Conservation (phyloP, 2,797 vertebrate genomes). For the Pseudochaenichthys georgianus region DNA sequence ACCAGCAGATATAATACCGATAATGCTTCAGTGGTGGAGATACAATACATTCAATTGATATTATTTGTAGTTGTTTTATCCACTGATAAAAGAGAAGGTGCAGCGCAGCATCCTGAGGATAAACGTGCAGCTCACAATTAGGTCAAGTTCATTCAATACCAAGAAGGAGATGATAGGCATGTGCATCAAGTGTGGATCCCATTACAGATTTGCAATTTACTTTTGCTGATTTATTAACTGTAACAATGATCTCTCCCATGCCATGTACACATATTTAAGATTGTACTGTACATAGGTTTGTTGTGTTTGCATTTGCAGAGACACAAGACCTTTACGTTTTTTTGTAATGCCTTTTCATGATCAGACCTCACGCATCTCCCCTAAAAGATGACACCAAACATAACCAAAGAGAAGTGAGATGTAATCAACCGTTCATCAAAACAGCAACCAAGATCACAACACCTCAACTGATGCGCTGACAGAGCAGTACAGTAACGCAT, state of each 20-base stretch:
- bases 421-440: conserved; percentile 8
- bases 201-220: not conserved
- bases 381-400: conserved; percentile 23
- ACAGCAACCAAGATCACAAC: conserved; percentile 1
- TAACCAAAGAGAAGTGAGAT: conserved; percentile 4
- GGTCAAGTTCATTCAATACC: no score
- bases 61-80: not conserved
- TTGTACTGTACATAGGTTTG: no score
- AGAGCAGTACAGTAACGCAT: conserved; percentile 13
- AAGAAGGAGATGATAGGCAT: not conserved
- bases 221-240: not conserved
- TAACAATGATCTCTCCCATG: not conserved
- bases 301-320: not conserved
- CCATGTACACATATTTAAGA: not conserved
- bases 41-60: not conserved
- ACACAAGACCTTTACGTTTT: not conserved
- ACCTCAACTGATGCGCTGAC: conserved; percentile 40
- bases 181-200: not conserved
- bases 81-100: not conserved
- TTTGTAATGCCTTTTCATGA: conserved; percentile 2
- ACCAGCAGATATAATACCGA: not conserved
- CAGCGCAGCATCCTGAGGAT: not conserved
- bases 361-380: conserved; percentile 50
- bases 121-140: not conserved
- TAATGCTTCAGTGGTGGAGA: not conserved